Evolutionary conservation across 2,888 invertebrate genomes (phyloP).

Genomic region (Phortica magna): DNA sequence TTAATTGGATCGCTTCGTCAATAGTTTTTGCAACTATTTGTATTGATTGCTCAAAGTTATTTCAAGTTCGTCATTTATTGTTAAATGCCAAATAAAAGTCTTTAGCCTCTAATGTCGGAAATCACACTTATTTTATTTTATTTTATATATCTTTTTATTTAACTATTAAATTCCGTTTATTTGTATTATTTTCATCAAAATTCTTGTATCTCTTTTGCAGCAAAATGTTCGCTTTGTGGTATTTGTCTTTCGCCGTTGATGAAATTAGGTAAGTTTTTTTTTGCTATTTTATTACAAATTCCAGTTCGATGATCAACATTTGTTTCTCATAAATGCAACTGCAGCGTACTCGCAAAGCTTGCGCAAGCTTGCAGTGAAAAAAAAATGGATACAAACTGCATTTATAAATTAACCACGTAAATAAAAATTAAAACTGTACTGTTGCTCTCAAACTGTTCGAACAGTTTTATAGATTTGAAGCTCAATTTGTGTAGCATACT

Average conservation of each 20-base stretch:
- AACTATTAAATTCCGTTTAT: conserved; percentile 14
- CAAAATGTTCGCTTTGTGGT: conserved; percentile 77
- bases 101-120: neutral
- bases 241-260: conserved; percentile 75
- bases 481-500: conserved; percentile 44
- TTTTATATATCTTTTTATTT: neutral
- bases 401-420: too few relatives aligned
- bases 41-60: too few relatives aligned
- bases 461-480: too few relatives aligned
- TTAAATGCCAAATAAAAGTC: neutral
- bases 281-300: neutral
- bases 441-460: too few relatives aligned
- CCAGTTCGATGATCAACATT: too few relatives aligned
- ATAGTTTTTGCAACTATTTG: too few relatives aligned
- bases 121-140: too few relatives aligned
- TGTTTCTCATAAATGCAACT: too few relatives aligned
- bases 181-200: neutral
- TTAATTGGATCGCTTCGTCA: conserved; percentile 23
- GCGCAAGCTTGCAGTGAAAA: too few relatives aligned
- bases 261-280: conserved; percentile 75
- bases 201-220: conserved; percentile 57
- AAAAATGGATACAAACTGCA: too few relatives aligned
- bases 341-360: too few relatives aligned
- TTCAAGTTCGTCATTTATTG: neutral
- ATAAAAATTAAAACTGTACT: too few relatives aligned